Percentiles rank a stretch among this genome's conserved stretches.
Conservation (phyloP, 2,113 vertebrate genomes). For the Pedionomus torquatus region DNA sequence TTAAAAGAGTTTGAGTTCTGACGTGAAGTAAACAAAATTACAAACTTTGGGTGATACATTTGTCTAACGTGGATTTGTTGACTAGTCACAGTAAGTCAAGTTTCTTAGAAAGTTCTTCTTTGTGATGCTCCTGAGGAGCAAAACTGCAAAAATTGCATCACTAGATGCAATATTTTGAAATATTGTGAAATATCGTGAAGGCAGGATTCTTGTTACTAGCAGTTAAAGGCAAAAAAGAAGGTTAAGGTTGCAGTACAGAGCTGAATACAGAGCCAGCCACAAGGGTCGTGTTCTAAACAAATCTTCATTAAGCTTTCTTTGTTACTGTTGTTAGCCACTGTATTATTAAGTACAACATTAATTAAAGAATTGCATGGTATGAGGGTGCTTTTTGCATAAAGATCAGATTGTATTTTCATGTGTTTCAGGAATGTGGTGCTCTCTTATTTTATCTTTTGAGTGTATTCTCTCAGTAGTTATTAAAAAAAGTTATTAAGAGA, state of each 20-base stretch:
- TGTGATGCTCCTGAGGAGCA: background rate
- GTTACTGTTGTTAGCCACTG: slow-evolving; percentile 17
- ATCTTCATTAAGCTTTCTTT: slow-evolving; percentile 23
- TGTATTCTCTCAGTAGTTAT: background rate
- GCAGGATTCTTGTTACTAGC: slow-evolving; percentile 12
- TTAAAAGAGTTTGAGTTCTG: background rate
- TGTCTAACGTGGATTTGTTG: background rate
- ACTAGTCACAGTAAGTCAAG: background rate
- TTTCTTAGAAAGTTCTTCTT: slow-evolving; percentile 26
- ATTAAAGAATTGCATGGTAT: slow-evolving; percentile 4
- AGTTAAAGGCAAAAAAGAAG: background rate
- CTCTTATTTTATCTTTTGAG: background rate
- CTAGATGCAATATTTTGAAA: background rate
- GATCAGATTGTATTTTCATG: background rate
- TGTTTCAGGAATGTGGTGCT: background rate
- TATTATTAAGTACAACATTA: slow-evolving; percentile 23
- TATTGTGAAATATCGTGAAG: background rate
- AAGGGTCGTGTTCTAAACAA: slow-evolving; percentile 17
- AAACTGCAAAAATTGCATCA: background rate
- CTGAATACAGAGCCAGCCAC: background rate
- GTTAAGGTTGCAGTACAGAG: background rate
- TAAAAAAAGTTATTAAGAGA: background rate
- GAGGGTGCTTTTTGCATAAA: background rate
- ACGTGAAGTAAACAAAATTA: background rate
- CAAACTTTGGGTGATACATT: background rate